Evolutionary conservation across 2,888 invertebrate genomes (phyloP).

Genomic region (Latheticus oryzae): DNA sequence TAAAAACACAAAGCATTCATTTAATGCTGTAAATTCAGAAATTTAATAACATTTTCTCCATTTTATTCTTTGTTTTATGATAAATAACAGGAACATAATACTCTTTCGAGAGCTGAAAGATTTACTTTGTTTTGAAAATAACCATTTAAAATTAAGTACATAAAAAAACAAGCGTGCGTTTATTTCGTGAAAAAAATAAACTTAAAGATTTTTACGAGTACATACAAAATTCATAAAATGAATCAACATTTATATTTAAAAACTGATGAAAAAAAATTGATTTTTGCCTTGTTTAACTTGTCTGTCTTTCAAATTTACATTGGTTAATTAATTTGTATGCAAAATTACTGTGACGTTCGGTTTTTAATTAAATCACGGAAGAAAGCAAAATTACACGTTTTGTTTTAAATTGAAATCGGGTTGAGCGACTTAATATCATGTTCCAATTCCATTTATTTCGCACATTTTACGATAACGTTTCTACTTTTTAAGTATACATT

Average conservation of each 20-base stretch:
- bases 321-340: conserved; percentile 11
- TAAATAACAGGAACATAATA: background rate
- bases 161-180: background rate
- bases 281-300: conserved; percentile 6
- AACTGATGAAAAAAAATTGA: conserved; percentile 16
- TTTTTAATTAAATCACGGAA: conserved; percentile 22
- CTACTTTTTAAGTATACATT: conserved; percentile 4
- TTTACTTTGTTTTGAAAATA: background rate
- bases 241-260: background rate
- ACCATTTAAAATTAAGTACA: background rate
- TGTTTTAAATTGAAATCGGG: background rate
- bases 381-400: conserved; percentile 9
- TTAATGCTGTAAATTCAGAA: too few relatives aligned
- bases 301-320: conserved; percentile 13
- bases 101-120: background rate
- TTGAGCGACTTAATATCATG: background rate
- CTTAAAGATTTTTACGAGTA: background rate
- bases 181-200: conserved; percentile 14
- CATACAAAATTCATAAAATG: conserved; percentile 1
- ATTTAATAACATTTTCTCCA: background rate
- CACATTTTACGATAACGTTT: conserved; percentile 12
- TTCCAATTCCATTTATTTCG: conserved; percentile 12
- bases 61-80: conserved; percentile 6
- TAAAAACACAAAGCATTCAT: too few relatives aligned
- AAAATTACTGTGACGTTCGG: conserved; percentile 21